A percentile compares a stretch with the other conserved stretches of the same genome.
These are phyloP conservation scores for Lerista edwardsae DNA, from an alignment of 2,797 vertebrate genomes.

Conservation along the genomic window DNA sequence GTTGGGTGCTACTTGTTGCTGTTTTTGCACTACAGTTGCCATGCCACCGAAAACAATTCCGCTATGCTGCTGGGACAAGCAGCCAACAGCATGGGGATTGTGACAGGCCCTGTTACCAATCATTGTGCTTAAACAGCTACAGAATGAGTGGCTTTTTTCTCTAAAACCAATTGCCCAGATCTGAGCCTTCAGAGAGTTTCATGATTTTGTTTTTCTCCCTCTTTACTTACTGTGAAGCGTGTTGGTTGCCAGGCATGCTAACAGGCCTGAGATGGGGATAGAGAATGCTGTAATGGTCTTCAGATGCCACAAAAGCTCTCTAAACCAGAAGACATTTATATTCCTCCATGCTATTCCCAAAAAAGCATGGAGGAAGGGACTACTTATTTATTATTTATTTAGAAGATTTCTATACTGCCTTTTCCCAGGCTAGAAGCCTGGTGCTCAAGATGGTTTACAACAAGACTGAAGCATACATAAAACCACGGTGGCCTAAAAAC, in stretches of 20 bases:
- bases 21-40: neutral
- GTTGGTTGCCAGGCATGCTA: neutral
- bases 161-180: neutral
- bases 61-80: neutral
- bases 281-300: neutral
- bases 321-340: neutral
- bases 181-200: neutral
- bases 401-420: too few species aligned
- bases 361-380: too few species aligned
- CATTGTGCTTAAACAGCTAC: neutral
- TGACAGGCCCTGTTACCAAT: neutral
- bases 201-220: neutral
- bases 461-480: too few species aligned
- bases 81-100: neutral
- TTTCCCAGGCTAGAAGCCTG: too few species aligned
- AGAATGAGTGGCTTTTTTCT: neutral
- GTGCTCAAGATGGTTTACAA: too few species aligned
- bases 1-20: neutral
- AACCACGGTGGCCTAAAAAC: too few species aligned
- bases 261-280: neutral
- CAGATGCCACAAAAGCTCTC: neutral
- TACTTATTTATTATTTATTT: too few species aligned
- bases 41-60: neutral
- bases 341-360: too few species aligned
- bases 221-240: neutral